These are phyloP conservation scores for Scolopax bukidnonensis DNA, from an alignment of 2,797 vertebrate species.

Conservation along the genomic window DNA sequence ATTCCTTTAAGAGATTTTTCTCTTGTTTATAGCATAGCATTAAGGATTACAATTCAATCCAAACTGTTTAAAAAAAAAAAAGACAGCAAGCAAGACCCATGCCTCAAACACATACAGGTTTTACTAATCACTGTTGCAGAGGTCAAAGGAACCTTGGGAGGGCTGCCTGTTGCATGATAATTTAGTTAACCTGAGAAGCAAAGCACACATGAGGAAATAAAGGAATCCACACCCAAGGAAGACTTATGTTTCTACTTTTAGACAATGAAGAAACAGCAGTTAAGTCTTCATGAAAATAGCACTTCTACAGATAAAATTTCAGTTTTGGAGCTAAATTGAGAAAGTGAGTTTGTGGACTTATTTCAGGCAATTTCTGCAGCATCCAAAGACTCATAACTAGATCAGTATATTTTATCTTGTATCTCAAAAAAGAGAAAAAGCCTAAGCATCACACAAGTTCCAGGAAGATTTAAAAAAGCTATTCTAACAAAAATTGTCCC, in stretches of 20 bases:
- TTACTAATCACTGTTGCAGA: background rate
- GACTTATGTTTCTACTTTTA: background rate
- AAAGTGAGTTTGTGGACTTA: background rate
- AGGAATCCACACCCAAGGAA: background rate
- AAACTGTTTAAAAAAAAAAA: background rate
- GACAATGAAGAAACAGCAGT: background rate
- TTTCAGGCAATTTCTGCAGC: background rate
- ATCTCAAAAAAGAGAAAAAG: background rate
- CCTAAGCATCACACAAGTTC: background rate
- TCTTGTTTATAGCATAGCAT: background rate
- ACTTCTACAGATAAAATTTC: background rate
- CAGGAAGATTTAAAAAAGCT: background rate
- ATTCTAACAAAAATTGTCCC: background rate
- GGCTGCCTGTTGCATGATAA: background rate
- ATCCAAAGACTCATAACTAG: background rate
- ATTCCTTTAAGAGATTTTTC: background rate
- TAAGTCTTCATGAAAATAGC: background rate
- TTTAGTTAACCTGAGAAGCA: background rate
- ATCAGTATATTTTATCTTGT: background rate
- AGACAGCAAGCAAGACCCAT: background rate
- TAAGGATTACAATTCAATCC: background rate
- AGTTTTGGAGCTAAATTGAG: background rate
- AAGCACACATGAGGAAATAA: background rate
- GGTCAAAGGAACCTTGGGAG: background rate
- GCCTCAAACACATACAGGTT: background rate